Conservation (phyloP, 2,797 vertebrate genomes). For the Lophura swinhoii region DNA sequence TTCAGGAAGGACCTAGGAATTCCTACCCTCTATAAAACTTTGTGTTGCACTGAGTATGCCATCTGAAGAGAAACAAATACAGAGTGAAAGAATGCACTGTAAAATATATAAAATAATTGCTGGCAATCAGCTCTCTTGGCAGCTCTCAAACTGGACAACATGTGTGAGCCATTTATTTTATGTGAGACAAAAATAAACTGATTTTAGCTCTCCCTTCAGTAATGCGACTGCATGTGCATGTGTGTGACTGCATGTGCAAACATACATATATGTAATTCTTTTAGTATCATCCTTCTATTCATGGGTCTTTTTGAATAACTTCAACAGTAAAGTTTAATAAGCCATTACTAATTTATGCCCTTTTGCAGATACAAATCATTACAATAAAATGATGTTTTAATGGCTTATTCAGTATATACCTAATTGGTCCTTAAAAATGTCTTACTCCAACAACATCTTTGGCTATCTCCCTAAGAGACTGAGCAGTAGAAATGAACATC, state of each 20-base stretch:
- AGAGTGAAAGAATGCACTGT: slow-evolving; percentile 26
- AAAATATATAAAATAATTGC: slow-evolving; percentile 54
- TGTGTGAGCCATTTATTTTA: slow-evolving; percentile 26
- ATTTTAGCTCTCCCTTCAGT: slow-evolving; percentile 52
- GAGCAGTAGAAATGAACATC: background rate
- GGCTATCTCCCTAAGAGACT: background rate
- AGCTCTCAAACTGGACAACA: slow-evolving; percentile 1
- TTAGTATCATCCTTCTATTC: background rate
- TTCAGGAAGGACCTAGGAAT: slow-evolving; percentile 58
- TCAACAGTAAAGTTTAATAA: slow-evolving; percentile 70
- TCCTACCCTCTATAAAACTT: slow-evolving; percentile 49
- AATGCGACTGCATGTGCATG: background rate
- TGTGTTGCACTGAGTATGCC: slow-evolving; percentile 40
- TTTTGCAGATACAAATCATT: slow-evolving; percentile 71
- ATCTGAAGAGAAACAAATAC: slow-evolving; percentile 36
- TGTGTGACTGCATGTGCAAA: background rate
- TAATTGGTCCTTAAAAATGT: slow-evolving; percentile 68
- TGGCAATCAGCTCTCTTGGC: slow-evolving; percentile 28
- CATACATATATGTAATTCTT: background rate
- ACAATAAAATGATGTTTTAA: slow-evolving; percentile 71
- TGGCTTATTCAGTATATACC: slow-evolving; percentile 59
- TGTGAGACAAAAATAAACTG: background rate
- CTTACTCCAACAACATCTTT: background rate
- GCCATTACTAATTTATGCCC: slow-evolving; percentile 69
- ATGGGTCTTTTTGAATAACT: slow-evolving; percentile 51